These are phyloP conservation scores for Syrphus vitripennis DNA, from an alignment of 2,888 invertebrate genomes.

Conservation along the genomic window DNA sequence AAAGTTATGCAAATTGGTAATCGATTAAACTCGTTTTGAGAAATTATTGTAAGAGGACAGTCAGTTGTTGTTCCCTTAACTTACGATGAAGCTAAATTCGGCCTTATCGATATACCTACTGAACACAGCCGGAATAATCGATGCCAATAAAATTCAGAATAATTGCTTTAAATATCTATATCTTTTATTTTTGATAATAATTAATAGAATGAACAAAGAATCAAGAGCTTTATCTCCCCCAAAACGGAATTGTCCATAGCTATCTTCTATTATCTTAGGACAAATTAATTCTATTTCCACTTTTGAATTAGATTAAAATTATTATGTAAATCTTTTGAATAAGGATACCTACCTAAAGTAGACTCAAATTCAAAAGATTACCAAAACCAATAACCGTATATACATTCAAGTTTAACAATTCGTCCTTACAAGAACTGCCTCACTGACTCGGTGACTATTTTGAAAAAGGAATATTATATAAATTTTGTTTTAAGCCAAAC, in stretches of 20 bases:
- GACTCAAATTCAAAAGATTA: constrained; percentile 1
- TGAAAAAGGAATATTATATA: background rate
- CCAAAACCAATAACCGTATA: background rate
- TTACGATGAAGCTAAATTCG: too few relatives aligned
- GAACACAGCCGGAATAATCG: background rate
- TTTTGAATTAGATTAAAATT: background rate
- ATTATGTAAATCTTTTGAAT: constrained; percentile 4
- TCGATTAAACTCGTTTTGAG: too few relatives aligned
- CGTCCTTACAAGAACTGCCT: background rate
- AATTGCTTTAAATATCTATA: background rate
- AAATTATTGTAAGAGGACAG: too few relatives aligned
- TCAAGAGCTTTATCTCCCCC: background rate
- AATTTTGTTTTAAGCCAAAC: background rate
- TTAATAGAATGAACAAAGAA: background rate
- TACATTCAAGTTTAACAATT: background rate
- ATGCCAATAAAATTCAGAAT: too few relatives aligned
- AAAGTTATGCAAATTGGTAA: too few relatives aligned
- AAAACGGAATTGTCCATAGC: background rate
- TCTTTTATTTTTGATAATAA: background rate
- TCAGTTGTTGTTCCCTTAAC: background rate
- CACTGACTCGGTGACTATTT: background rate
- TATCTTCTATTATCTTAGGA: background rate
- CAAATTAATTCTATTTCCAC: background rate
- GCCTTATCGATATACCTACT: background rate
- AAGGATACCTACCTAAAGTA: too few relatives aligned